Evolutionary conservation across 1,140 invertebrate species (phyloP).

Genomic region (Aphelenchoides avenae): DNA sequence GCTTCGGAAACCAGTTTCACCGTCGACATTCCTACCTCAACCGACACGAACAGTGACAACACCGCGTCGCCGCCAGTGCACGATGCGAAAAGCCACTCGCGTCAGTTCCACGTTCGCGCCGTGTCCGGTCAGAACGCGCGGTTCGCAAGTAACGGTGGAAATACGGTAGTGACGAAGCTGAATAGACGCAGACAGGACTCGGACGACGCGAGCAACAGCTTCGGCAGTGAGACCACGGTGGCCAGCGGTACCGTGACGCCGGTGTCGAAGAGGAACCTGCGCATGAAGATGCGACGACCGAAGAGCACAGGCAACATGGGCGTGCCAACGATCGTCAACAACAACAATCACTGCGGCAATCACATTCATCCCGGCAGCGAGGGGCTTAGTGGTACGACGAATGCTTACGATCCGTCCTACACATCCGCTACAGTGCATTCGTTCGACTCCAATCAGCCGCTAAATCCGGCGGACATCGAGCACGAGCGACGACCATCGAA

Average conservation of each 20-base stretch:
- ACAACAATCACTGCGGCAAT: slow-evolving; percentile 28
- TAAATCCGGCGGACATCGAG: background rate
- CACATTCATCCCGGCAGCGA: slow-evolving; percentile 3
- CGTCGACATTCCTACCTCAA: background rate
- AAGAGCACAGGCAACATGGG: slow-evolving; percentile 45
- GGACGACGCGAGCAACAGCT: slow-evolving; percentile 46
- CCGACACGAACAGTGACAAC: slow-evolving; percentile 11
- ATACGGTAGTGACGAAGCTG: slow-evolving; percentile 2
- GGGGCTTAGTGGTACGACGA: background rate
- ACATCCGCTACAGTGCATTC: slow-evolving; percentile 57
- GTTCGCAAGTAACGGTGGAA: slow-evolving; percentile 2
- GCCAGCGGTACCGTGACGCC: slow-evolving; percentile 40
- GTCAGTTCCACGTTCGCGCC: slow-evolving; percentile 18
- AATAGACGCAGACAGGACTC: slow-evolving; percentile 26
- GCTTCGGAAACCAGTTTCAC: slow-evolving; percentile 29
- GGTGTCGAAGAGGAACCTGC: slow-evolving; percentile 19
- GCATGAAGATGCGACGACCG: slow-evolving; percentile 40
- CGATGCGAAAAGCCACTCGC: background rate
- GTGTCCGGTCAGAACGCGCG: background rate
- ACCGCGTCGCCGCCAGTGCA: slow-evolving; percentile 22
- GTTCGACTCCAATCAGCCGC: slow-evolving; percentile 30
- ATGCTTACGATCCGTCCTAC: slow-evolving; percentile 43
- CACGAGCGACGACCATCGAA: slow-evolving; percentile 39
- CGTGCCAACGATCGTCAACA: slow-evolving; percentile 10
- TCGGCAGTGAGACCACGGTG: slow-evolving; percentile 50